Base-by-base conservation (phyloP, 2,113 vertebrate genomes). In the Pangasianodon gigas region DNA sequence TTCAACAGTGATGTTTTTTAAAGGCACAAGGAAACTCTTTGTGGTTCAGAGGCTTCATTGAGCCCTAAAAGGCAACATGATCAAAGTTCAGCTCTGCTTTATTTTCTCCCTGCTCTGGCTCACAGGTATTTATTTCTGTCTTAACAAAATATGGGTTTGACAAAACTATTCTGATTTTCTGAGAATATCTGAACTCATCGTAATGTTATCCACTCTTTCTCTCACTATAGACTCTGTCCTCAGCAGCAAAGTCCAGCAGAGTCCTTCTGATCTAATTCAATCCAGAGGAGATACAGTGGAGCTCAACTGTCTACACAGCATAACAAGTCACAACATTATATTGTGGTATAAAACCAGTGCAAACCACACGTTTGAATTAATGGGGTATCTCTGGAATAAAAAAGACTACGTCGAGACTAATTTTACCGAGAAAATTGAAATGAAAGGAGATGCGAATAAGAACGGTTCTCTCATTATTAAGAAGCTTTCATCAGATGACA, bases 381-480 rank as follows among this genome's bases (percentile, higher is more conserved):
- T 8, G 86, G 90, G n/a, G 54, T 83, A 87, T 79, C 91, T 71
- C 71, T 84, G 58, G 83, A 92, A 77, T 62, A 60, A 58, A 65
- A 26, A 6, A 24, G 86, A 89, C 0, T n/a, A 0, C 60, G 71
- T 93, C 41, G 95, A 95, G 94, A 91, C 93, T 16, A 87, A 71
- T 5, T 88, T 80, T 4, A 92, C 58, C 29, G 51, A 58, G 88
- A 81, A 69, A 9, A 67, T 52, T 91, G 74, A 52, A 56, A 32
- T 88, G 11, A 71, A 7, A 24, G 80, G 13, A 90, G 90, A 89
- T 93, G 89, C 58, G 46, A 56, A 54, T 29, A 44, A 82, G 10
- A 60, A 44, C 3, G 86, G 93, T 41, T 67, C 67, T 65, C 91
- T 93, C 13, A 92, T 85, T n/a, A 88, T 94, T 29, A 90, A 91